phyloP scores from a whole-genome alignment of 2,113 vertebrate species.

The Larimichthys crocea region DNA sequence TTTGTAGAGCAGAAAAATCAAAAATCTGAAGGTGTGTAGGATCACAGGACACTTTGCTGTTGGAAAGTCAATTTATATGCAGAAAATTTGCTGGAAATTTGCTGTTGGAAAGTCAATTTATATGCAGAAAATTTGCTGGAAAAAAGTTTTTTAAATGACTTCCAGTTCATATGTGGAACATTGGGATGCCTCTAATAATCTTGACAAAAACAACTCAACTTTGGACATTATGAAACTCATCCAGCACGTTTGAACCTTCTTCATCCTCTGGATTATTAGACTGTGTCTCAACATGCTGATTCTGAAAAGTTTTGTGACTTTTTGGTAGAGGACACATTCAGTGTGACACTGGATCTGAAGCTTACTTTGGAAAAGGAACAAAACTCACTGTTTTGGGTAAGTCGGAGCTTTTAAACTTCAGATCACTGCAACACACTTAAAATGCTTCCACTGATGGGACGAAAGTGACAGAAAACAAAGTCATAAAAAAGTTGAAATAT shows the following conservation, averaged over 20 bases:
- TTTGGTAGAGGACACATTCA: conserved; percentile 60
- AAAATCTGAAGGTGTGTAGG: neutral
- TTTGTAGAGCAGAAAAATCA: neutral
- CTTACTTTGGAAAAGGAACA: too few relatives aligned
- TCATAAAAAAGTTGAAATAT: conserved; percentile 7
- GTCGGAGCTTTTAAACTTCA: neutral
- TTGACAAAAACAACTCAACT: neutral
- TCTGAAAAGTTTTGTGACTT: conserved; percentile 24
- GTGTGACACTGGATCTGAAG: conserved; percentile 72
- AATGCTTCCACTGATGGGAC: too few relatives aligned
- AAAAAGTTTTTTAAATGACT: neutral
- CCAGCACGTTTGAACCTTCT: neutral
- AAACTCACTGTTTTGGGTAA: too few relatives aligned
- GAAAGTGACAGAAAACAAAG: neutral
- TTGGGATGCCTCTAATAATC: neutral
- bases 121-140: neutral
- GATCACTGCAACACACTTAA: neutral
- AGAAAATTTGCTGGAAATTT: neutral
- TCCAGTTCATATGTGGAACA: neutral
- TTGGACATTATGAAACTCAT: neutral
- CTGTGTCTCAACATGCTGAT: neutral
- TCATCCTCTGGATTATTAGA: conserved; percentile 27
- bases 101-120: neutral
- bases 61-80: neutral
- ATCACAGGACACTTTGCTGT: neutral